Evolutionary conservation across 2,113 vertebrate species (phyloP).

Genomic region (Phyllostomus hastatus): DNA sequence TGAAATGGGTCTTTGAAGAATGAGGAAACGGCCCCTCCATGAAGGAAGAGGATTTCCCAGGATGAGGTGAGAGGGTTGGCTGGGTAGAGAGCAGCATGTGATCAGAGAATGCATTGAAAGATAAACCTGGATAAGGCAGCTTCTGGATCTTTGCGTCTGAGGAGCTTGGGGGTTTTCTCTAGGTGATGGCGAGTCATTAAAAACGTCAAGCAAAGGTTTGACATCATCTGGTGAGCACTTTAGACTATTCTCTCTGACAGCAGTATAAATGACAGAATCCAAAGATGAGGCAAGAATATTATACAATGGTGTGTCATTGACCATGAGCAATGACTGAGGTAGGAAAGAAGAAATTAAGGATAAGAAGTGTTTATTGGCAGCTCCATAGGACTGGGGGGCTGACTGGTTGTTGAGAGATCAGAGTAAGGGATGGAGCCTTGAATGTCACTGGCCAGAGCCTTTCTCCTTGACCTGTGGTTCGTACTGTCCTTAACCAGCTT

Average conservation of each 20-base stretch:
- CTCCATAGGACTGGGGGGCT: neutral
- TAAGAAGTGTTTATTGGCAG: neutral
- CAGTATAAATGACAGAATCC: neutral
- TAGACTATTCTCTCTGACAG: neutral
- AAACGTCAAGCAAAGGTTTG: neutral
- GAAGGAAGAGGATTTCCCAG: no score
- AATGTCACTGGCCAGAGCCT: neutral
- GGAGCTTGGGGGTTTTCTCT: neutral
- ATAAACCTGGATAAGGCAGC: no score
- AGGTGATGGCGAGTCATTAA: neutral
- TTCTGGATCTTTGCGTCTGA: neutral
- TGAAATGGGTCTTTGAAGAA: neutral
- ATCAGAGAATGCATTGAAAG: neutral
- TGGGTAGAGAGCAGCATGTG: neutral
- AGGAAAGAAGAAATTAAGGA: neutral
- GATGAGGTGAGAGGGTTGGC: accelerated
- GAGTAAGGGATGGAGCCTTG: neutral
- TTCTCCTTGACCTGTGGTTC: neutral
- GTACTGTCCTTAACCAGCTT: slow-evolving; percentile 1
- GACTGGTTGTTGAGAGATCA: neutral
- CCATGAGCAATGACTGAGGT: neutral
- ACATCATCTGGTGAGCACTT: neutral
- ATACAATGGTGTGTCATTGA: neutral
- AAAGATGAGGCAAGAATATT: neutral
- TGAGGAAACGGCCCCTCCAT: neutral